A percentile compares a stretch with the other conserved stretches of the same genome.
Conservation (phyloP, 2,113 vertebrate species). For the Illadopsis cleaveri region DNA sequence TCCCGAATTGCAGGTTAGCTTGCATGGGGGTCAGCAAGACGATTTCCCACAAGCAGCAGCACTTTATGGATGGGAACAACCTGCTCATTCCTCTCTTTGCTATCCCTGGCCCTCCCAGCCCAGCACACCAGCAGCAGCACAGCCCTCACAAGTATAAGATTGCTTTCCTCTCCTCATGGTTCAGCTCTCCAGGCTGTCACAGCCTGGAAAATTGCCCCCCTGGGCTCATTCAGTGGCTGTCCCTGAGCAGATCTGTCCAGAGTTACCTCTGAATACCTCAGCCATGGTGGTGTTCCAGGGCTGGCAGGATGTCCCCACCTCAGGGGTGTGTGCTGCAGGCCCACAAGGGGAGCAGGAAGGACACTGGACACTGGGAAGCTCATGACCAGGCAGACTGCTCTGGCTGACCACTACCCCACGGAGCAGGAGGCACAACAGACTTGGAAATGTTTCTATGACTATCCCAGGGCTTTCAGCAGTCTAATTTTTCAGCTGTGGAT, state of each 20-base stretch:
- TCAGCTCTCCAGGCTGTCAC: not conserved
- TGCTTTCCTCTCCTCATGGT: not conserved
- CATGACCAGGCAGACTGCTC: not conserved
- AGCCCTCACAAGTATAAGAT: not conserved
- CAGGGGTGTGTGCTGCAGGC: accelerated
- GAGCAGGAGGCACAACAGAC: not conserved
- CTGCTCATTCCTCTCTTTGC: not conserved
- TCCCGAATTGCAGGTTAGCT: not conserved
- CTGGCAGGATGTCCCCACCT: not conserved
- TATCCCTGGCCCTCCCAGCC: accelerated
- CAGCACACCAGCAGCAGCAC: not conserved
- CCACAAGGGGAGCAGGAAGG: not conserved
- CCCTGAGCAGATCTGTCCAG: not conserved
- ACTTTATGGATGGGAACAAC: not conserved
- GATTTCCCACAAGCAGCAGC: not conserved
- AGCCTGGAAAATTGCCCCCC: not conserved
- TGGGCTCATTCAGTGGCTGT: not conserved
- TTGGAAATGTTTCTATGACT: not conserved
- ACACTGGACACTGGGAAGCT: not conserved
- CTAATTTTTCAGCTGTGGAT: not conserved
- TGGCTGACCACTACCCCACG: not conserved
- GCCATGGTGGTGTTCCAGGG: accelerated
- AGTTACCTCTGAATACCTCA: accelerated
- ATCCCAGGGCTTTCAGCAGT: not conserved
- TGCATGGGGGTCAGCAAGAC: not conserved